A percentile compares a stretch with the other conserved stretches of the same genome.
These are phyloP conservation scores for Silvanus unidentatus DNA, from an alignment of 2,888 invertebrate genomes.

Conservation along the genomic window DNA sequence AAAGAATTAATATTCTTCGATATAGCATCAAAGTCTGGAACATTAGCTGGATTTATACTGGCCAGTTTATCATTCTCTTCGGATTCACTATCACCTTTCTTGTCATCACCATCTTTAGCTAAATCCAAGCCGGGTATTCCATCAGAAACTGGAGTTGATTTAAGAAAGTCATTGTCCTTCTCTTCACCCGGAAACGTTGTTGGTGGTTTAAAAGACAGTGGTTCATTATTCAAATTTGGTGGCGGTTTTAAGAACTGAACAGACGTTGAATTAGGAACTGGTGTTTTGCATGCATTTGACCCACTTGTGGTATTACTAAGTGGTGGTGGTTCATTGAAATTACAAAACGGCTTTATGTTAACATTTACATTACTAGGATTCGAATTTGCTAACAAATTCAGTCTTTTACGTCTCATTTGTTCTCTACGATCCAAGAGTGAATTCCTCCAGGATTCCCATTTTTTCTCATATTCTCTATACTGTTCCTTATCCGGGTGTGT, in stretches of 20 bases:
- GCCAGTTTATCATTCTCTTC: not conserved
- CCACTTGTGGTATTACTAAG: not conserved
- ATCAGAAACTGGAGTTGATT: slow-evolving; percentile 36
- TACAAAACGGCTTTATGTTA: not conserved
- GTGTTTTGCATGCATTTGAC: not conserved
- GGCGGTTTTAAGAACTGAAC: slow-evolving; percentile 29
- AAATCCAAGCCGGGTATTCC: slow-evolving; percentile 72
- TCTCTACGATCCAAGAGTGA: slow-evolving; percentile 74
- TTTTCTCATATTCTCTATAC: slow-evolving; percentile 78
- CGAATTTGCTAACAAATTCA: slow-evolving; percentile 26
- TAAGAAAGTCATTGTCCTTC: slow-evolving; percentile 20
- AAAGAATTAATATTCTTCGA: slow-evolving; percentile 58
- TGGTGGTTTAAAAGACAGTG: slow-evolving; percentile 18
- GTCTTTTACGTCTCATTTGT: slow-evolving; percentile 68
- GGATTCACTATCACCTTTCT: slow-evolving; percentile 3
- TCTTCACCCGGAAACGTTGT: slow-evolving; percentile 10
- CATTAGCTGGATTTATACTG: slow-evolving; percentile 24
- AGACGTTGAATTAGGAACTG: slow-evolving; percentile 6
- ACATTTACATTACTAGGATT: not conserved
- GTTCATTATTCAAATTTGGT: slow-evolving; percentile 36
- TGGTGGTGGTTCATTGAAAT: slow-evolving; percentile 16
- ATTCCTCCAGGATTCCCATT: slow-evolving; percentile 79
- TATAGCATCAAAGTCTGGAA: slow-evolving; percentile 54
- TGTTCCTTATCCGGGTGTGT: slow-evolving; percentile 87
- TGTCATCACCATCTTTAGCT: slow-evolving; percentile 21